Base-by-base conservation (phyloP, 2,888 invertebrate genomes). In the Eupeodes luniger region DNA sequence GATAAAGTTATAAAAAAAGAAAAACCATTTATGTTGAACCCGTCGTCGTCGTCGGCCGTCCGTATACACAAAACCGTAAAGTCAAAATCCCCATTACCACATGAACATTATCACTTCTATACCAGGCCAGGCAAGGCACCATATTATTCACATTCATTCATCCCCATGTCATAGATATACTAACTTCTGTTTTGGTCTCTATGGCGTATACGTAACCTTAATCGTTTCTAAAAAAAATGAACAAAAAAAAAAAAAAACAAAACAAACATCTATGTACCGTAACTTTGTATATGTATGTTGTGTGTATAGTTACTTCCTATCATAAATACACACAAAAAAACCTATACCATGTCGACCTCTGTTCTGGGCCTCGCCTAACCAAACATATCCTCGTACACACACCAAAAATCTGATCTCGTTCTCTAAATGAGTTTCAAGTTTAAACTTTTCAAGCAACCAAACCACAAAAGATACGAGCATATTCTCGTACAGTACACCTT, bases 381-480 rank as follows among this genome's bases (percentile, higher is more conserved):
- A 53, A 77, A 77, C 51, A 47, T 66, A 27, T 27, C 27, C 27
- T 27, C 27, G 27, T 27, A 40, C 40, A 40, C 40, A 40, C 40
- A 40, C 80, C 77, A 79, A 85, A 79, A 85, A 85, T 85, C 81
- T 72, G 85, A 77, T 81, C 81, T 77, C 10, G 64, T 76, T 70
- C 53, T 75, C 40, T 67, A 84, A 84, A 79, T 84, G 74, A 84
- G 61, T 79, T 84, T 69, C 79, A 84, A 72, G 72, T 72, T 72
- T 59, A 72, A 72, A 72, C 72, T 59, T 57, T 72, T 72, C 40
- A 49, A 11, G 11, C 72, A 59, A 49, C 67, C 27, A 69, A 34
- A 57, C 62, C 69, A 51, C 61, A 34, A 69, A 69, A 40, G 55
- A 69, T 59, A 74, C 11, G 27, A 27, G 27, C 40, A 40, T 40